Conservation (phyloP, 1,140 invertebrate species). For the Drosophila arizonae region DNA sequence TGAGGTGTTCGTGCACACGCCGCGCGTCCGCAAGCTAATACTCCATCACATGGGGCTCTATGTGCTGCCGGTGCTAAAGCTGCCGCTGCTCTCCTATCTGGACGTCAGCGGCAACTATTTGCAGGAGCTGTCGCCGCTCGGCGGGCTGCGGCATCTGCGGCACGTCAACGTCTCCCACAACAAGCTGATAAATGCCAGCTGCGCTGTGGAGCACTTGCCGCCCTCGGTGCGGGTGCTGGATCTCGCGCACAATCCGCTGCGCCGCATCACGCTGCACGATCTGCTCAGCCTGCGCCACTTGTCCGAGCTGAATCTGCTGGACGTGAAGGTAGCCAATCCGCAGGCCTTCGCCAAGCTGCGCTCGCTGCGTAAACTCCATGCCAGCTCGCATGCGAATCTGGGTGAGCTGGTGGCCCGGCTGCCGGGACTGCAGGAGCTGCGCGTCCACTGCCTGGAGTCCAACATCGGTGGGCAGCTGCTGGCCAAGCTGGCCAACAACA, state of each 20-base stretch:
- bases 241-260: slow-evolving; percentile 77
- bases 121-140: slow-evolving; percentile 83
- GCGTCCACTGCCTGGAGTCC: slow-evolving; percentile 89
- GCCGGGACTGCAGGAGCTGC: slow-evolving; percentile 86
- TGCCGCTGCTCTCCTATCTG: slow-evolving; percentile 85
- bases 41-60: slow-evolving; percentile 89
- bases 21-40: slow-evolving; percentile 89
- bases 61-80: slow-evolving; percentile 89
- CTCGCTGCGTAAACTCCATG: slow-evolving; percentile 82
- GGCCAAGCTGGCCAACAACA: slow-evolving; percentile 87
- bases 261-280: slow-evolving; percentile 75
- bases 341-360: slow-evolving; percentile 82
- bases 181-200: slow-evolving; percentile 83
- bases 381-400: slow-evolving; percentile 73
- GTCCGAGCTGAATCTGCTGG: slow-evolving; percentile 74
- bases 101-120: slow-evolving; percentile 82
- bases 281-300: slow-evolving; percentile 67
- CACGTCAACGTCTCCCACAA: slow-evolving; percentile 87
- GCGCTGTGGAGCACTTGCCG: slow-evolving; percentile 77
- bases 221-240: slow-evolving; percentile 71
- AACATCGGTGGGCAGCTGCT: slow-evolving; percentile 88
- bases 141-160: slow-evolving; percentile 85
- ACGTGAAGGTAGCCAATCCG: slow-evolving; percentile 76
- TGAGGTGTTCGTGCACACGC: slow-evolving; percentile 94
- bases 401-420: slow-evolving; percentile 76